Conservation (phyloP, 2,113 vertebrate genomes). For the Noturus placidus region DNA sequence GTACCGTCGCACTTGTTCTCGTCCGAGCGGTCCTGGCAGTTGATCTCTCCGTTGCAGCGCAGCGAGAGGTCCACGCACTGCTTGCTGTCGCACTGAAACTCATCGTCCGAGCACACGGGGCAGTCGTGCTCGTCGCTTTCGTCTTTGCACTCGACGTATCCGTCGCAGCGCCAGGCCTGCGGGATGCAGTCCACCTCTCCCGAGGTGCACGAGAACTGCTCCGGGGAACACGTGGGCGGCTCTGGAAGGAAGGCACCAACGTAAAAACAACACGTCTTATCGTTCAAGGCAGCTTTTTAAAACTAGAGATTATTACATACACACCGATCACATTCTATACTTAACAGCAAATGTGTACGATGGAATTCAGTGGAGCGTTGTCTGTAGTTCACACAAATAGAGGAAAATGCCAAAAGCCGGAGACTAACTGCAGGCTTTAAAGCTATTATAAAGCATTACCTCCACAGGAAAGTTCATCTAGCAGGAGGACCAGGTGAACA, state of each 20-base stretch:
- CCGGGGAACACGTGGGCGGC: slow-evolving; percentile 94
- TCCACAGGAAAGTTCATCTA: slow-evolving; percentile 93
- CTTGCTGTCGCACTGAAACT: slow-evolving; percentile 94
- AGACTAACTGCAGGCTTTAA: not conserved
- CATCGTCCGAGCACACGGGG: slow-evolving; percentile 84
- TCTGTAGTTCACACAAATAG: not conserved
- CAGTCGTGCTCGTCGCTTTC: slow-evolving; percentile 93
- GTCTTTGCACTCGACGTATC: slow-evolving; percentile 90
- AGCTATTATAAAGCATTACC: slow-evolving; percentile 69
- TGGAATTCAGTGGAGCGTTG: not conserved
- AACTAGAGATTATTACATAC: not conserved
- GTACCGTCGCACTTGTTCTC: slow-evolving; percentile 92
- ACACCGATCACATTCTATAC: not conserved
- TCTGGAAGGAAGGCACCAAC: slow-evolving; percentile 70
- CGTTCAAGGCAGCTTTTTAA: not conserved
- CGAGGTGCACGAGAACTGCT: slow-evolving; percentile 92
- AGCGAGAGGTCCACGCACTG: slow-evolving; percentile 86
- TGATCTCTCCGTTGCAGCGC: slow-evolving; percentile 87
- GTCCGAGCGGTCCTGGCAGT: slow-evolving; percentile 94
- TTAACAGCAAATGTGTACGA: not conserved
- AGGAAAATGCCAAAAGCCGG: not conserved
- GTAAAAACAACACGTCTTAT: not conserved
- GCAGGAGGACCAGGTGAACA: slow-evolving; percentile 89
- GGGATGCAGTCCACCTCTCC: slow-evolving; percentile 98
- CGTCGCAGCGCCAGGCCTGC: slow-evolving; percentile 91